Evolutionary conservation across 2,113 vertebrate genomes (phyloP).

Genomic region (Gasterosteus nipponicus): DNA sequence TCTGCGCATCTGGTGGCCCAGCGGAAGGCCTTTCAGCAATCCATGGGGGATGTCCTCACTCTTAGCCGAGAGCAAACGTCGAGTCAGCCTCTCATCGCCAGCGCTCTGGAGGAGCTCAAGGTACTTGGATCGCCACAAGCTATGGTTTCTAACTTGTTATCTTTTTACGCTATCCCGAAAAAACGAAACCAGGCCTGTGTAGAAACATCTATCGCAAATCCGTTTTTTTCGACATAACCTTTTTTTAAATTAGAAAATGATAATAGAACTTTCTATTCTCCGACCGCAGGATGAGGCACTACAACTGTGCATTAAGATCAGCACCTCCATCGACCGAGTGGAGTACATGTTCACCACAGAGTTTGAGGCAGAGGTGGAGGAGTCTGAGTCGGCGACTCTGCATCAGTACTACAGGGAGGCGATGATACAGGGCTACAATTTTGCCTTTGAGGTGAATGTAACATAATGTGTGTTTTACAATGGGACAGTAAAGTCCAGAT

Average conservation of each 20-base stretch:
- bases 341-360: constrained; percentile 95
- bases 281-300: constrained; percentile 88
- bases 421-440: constrained; percentile 98
- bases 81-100: constrained; percentile 92
- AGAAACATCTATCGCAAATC: constrained; percentile 2
- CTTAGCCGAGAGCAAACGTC: constrained; percentile 95
- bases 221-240: not conserved
- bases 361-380: constrained; percentile 93
- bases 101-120: constrained; percentile 95
- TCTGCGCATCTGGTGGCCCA: constrained; percentile 91
- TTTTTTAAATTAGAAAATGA: not conserved
- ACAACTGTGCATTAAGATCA: constrained; percentile 94
- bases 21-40: constrained; percentile 93
- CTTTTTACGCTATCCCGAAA: constrained; percentile 19
- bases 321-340: constrained; percentile 90
- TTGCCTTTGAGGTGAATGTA: constrained; percentile 93
- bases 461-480: not conserved
- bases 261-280: constrained; percentile 5
- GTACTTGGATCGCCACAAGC: constrained; percentile 71
- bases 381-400: constrained; percentile 90
- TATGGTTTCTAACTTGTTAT: not conserved
- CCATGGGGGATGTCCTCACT: constrained; percentile 88
- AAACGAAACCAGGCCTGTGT: not conserved
- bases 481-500: not conserved
- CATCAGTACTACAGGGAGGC: constrained; percentile 98